These are phyloP conservation scores for Anoplolepis gracilipes DNA, from an alignment of 1,140 invertebrate species.

Conservation along the genomic window DNA sequence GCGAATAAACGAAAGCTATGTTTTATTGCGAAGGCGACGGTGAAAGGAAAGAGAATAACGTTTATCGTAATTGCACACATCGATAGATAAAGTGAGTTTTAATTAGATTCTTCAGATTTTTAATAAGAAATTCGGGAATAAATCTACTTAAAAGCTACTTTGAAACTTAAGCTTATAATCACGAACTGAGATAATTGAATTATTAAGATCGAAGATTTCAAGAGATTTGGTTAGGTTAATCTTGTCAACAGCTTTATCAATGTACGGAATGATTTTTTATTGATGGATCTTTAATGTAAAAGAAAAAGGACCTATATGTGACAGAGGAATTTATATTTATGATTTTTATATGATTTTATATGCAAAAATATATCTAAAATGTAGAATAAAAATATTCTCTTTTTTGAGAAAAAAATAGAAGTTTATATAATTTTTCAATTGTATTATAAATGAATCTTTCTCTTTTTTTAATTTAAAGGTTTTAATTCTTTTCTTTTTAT, in stretches of 20 bases:
- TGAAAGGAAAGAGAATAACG: not conserved
- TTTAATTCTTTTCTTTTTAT: not conserved
- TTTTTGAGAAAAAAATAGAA: not conserved
- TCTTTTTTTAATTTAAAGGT: no score
- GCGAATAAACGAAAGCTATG: conserved; percentile 18
- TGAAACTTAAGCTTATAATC: not conserved
- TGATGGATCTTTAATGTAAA: not conserved
- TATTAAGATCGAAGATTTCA: not conserved
- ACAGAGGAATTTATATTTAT: no score
- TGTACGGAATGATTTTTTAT: not conserved
- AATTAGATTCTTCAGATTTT: conserved; percentile 5
- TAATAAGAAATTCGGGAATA: not conserved
- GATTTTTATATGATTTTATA: no score
- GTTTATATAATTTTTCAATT: not conserved
- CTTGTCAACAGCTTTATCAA: not conserved
- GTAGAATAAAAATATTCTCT: not conserved
- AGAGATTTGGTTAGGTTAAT: not conserved
- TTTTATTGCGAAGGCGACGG: conserved; percentile 3
- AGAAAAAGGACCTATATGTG: not conserved
- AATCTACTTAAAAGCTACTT: not conserved
- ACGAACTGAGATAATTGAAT: not conserved
- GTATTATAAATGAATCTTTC: not conserved
- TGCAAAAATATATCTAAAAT: no score
- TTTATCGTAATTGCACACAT: not conserved
- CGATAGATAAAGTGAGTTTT: not conserved